Evolutionary conservation across 2,888 invertebrate genomes (phyloP), one percentile per base, ranked within the genome.

Genomic region (Andrena praecox): DNA sequence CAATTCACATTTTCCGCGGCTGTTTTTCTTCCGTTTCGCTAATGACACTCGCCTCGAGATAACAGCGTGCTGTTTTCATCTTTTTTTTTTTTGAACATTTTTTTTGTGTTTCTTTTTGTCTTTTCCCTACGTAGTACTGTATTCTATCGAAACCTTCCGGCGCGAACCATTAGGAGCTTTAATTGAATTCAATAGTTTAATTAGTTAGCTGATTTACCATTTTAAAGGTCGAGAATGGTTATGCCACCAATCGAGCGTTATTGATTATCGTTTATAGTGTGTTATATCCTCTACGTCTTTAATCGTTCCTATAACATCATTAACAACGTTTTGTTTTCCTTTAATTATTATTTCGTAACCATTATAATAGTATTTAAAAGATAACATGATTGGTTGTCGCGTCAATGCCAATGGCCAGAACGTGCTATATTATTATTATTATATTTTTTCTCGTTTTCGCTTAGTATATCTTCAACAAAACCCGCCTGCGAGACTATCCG

Each of bases 381-480:
- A 91, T 93, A 93, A 93, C 91, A 90, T 93, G 93, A 93, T 93
- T 93, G 93, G 93, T 92, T 93, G 90, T 93, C 93, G 93, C 93
- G 92, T 93, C 92, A 85, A 85, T 89, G 90, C 89, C 90, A 88
- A 90, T 89, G 88, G 86, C 85, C 88, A 84, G 89, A 89, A 89
- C 87, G 83, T 86, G 86, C 86, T 84, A 84, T 85, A 78, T 74
- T 50, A 7, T 60, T 52, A 8, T 63, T 59, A n/a, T 63, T 31
- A 20, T 33, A 68, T 69, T 69, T 64, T 79, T 62, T 54, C 50
- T 50, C n/a, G 48, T 33, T 54, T 70, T 64, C 29, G 59, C 74
- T 64, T 52, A 42, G 42, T 77, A 66, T 54, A 59, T 48, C 54
- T 70, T 74, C 79, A 83, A 88, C 80, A 76, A 71, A 78, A 73